phyloP scores from a whole-genome alignment of 1,140 invertebrate species.

The Eubasilissa regina region DNA sequence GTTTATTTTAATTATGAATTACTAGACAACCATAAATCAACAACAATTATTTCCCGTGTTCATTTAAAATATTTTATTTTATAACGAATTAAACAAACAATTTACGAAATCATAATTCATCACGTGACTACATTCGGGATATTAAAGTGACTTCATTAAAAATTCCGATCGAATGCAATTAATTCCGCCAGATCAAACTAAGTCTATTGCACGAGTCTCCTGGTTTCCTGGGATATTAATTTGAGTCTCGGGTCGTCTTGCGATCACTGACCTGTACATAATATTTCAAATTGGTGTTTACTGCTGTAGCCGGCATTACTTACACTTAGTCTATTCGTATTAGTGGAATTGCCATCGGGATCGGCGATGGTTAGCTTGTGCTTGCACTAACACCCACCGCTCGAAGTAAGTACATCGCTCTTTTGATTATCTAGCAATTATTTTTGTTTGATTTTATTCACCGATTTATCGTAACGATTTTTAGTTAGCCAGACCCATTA shows the following conservation, averaged over 20 bases:
- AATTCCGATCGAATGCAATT: slow-evolving; percentile 20
- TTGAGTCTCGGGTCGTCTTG: slow-evolving; percentile 36
- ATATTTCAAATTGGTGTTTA: slow-evolving; percentile 56
- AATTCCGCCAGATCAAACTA: slow-evolving; percentile 21
- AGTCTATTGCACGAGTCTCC: slow-evolving; percentile 12
- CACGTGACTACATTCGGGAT: neutral
- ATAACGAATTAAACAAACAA: too few relatives aligned
- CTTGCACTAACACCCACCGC: too few relatives aligned
- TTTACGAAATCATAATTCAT: too few relatives aligned
- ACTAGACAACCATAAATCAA: too few relatives aligned
- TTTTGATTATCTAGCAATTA: too few relatives aligned
- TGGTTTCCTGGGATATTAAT: slow-evolving; percentile 35
- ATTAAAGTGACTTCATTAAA: neutral
- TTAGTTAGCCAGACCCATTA: too few relatives aligned
- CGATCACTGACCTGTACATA: slow-evolving; percentile 52
- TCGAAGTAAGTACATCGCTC: too few relatives aligned
- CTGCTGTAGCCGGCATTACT: slow-evolving; percentile 42
- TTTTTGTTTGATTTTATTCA: too few relatives aligned
- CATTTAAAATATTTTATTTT: too few relatives aligned
- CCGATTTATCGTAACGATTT: too few relatives aligned
- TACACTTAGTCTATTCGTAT: slow-evolving; percentile 39
- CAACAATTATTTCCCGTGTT: too few relatives aligned
- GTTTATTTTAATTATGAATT: too few relatives aligned
- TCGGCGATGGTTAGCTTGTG: neutral
- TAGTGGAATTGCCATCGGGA: slow-evolving; percentile 4